phyloP scores from a whole-genome alignment of 2,888 invertebrate species.

The Meta bourneti region DNA sequence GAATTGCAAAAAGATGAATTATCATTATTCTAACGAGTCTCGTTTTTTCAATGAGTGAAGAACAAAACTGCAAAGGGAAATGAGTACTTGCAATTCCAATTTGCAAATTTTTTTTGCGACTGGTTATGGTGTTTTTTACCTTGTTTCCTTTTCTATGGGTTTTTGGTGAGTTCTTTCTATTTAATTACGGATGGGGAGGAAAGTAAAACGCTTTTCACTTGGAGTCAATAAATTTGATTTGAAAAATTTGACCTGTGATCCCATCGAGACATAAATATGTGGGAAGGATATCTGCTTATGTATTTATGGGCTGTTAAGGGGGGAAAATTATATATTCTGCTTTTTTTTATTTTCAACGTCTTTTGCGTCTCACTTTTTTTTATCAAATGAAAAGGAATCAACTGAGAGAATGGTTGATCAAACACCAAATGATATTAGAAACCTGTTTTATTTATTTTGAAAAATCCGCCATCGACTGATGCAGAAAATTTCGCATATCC shows the following conservation, averaged over 20 bases:
- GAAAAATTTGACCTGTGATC: background rate
- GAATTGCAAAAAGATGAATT: conserved; percentile 34
- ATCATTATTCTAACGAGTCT: conserved; percentile 5
- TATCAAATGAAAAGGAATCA: no score
- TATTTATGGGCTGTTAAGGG: background rate
- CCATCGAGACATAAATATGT: background rate
- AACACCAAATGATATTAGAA: no score
- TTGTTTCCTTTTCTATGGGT: background rate
- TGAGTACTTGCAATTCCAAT: background rate
- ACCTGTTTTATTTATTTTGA: no score
- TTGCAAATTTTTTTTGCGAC: background rate
- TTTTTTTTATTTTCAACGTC: no score
- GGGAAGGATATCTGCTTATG: background rate
- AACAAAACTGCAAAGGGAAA: background rate
- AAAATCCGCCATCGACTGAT: no score
- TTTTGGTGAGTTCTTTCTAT: background rate
- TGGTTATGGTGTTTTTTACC: background rate
- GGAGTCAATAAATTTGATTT: background rate
- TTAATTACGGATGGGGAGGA: background rate
- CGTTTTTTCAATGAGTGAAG: background rate
- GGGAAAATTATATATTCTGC: no score
- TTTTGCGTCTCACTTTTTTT: no score
- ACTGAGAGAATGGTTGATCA: no score
- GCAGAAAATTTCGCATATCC: no score
- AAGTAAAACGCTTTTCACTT: background rate